A percentile compares a stretch with the other conserved stretches of the same genome.
These are phyloP conservation scores for Pristis pectinata DNA, from an alignment of 2,797 vertebrate species.

Conservation along the genomic window DNA sequence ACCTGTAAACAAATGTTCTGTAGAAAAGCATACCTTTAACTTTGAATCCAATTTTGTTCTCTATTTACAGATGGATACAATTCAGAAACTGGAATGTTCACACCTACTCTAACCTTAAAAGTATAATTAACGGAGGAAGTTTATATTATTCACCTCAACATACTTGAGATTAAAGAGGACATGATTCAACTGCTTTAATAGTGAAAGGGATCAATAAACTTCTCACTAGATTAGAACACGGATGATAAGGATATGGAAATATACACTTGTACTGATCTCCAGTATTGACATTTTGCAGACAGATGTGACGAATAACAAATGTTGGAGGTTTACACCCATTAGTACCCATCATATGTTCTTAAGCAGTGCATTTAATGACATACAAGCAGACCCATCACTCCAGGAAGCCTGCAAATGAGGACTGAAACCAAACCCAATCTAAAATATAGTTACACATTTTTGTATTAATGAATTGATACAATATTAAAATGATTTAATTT, in stretches of 20 bases:
- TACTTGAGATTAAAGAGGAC: background rate
- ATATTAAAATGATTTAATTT: background rate
- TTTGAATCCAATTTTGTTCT: background rate
- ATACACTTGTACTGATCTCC: background rate
- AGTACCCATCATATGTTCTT: background rate
- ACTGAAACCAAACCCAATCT: too few species aligned
- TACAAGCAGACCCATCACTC: background rate
- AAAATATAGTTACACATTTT: background rate
- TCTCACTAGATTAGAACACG: background rate
- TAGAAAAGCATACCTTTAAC: background rate
- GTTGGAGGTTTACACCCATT: background rate
- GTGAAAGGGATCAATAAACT: background rate
- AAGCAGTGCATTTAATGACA: background rate
- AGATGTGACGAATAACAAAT: background rate
- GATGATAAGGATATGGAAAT: background rate
- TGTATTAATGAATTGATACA: background rate
- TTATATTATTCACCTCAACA: background rate
- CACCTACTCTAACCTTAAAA: background rate
- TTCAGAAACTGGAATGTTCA: background rate
- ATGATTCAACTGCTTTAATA: slow-evolving; percentile 12
- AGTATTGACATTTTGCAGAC: background rate
- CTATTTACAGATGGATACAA: background rate
- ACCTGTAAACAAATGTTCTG: background rate
- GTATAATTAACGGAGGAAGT: background rate
- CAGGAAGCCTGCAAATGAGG: background rate